Evolutionary conservation across 2,888 invertebrate genomes (phyloP).

Genomic region (Troilus luridus): DNA sequence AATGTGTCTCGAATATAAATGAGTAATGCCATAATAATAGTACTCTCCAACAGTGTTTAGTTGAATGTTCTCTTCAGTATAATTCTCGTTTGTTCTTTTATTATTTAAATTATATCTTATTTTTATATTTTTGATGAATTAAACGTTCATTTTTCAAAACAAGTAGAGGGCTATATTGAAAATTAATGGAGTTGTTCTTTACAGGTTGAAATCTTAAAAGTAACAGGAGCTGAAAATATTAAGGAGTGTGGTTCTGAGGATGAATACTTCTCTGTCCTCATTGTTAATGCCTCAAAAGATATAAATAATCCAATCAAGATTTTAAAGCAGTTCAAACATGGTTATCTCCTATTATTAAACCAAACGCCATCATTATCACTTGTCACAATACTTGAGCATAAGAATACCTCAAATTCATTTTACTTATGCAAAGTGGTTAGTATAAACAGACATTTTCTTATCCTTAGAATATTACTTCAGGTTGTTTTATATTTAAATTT

Average conservation of each 20-base stretch:
- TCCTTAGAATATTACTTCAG: background rate
- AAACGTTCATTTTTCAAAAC: background rate
- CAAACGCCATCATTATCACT: background rate
- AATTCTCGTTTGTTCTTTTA: background rate
- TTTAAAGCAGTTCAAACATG: background rate
- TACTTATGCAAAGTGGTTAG: background rate
- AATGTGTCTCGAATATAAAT: too few relatives aligned
- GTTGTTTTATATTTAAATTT: background rate
- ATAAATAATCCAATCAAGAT: background rate
- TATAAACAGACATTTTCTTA: background rate
- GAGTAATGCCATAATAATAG: too few relatives aligned
- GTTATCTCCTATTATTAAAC: background rate
- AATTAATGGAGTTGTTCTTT: background rate
- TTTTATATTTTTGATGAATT: background rate
- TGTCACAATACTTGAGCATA: background rate
- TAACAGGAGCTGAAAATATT: conserved; percentile 7
- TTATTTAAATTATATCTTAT: background rate
- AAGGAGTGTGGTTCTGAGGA: background rate
- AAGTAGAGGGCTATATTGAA: background rate
- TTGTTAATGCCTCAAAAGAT: background rate
- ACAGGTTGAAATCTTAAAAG: conserved; percentile 8
- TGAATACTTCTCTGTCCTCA: background rate
- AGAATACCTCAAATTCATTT: background rate
- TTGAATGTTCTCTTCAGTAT: too few relatives aligned
- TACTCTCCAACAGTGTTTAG: too few relatives aligned